Evolutionary conservation across 1,140 invertebrate species (phyloP).

Genomic region (Ooceraea biroi): DNA sequence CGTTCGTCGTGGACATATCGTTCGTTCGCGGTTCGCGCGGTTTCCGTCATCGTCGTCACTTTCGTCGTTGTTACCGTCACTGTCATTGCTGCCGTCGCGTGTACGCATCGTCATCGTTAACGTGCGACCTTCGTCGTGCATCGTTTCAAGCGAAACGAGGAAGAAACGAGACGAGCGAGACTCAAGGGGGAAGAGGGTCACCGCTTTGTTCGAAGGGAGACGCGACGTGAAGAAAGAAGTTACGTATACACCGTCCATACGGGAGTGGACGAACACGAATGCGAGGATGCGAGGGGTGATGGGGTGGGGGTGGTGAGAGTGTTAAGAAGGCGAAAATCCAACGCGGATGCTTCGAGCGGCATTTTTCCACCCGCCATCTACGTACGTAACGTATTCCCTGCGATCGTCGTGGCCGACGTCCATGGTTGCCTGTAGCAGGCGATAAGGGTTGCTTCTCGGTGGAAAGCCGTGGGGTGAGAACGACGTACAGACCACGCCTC

Average conservation of each 20-base stretch:
- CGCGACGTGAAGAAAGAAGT: conserved; percentile 49
- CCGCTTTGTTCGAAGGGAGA: conserved; percentile 31
- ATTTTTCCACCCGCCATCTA: conserved; percentile 67
- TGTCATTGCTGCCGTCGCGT: conserved; percentile 34
- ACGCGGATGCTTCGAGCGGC: conserved; percentile 64
- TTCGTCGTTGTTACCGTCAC: conserved; percentile 17
- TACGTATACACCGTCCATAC: conserved; percentile 34
- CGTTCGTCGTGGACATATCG: conserved; percentile 63
- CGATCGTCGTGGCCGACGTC: conserved; percentile 72
- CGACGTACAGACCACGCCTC: conserved; percentile 84
- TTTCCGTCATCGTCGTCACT: background rate
- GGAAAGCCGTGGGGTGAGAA: conserved; percentile 74
- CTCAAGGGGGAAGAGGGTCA: conserved; percentile 30
- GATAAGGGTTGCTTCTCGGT: conserved; percentile 77
- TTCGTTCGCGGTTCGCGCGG: conserved; percentile 40
- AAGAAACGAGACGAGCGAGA: conserved; percentile 6
- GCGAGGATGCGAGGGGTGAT: conserved; percentile 3
- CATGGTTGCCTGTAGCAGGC: conserved; percentile 67
- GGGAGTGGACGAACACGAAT: conserved; percentile 15
- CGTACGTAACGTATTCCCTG: conserved; percentile 52
- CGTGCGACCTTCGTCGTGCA: too few relatives aligned
- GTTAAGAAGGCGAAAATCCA: conserved; percentile 61
- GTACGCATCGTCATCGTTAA: background rate
- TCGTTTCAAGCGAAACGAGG: conserved; percentile 35
- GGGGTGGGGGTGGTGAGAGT: conserved; percentile 14